Conservation (phyloP, 2,888 invertebrate species). For the Spodoptera picta region DNA sequence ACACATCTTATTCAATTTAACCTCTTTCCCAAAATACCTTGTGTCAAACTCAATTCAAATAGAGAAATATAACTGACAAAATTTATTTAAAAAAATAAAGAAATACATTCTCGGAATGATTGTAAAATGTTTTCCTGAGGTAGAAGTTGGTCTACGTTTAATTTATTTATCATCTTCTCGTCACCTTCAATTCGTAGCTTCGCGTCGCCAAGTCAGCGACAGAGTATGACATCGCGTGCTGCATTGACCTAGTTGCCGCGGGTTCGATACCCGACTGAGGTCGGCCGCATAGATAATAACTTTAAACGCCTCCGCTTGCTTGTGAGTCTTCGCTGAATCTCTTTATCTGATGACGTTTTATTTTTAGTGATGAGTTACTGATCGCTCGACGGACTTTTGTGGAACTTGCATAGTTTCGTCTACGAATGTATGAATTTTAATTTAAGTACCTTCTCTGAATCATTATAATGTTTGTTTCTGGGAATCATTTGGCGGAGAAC, state of each 20-base stretch:
- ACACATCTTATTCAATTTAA: neutral
- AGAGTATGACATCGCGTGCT: slow-evolving; percentile 75
- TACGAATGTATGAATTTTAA: slow-evolving; percentile 25
- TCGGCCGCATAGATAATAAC: slow-evolving; percentile 79
- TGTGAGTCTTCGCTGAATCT: slow-evolving; percentile 70
- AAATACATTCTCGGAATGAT: slow-evolving; percentile 19
- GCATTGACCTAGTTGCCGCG: slow-evolving; percentile 83
- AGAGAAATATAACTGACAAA: slow-evolving; percentile 22
- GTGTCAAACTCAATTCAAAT: neutral
- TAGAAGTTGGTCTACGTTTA: slow-evolving; percentile 23
- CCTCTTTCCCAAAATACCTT: slow-evolving; percentile 13
- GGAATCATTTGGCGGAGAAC: neutral
- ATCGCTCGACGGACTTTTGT: slow-evolving; percentile 24
- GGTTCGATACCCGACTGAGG: slow-evolving; percentile 85
- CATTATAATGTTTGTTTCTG: neutral
- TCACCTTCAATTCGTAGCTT: slow-evolving; percentile 64
- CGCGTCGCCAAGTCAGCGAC: slow-evolving; percentile 62
- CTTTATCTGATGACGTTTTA: slow-evolving; percentile 63
- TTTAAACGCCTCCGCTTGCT: slow-evolving; percentile 70
- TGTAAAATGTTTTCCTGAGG: slow-evolving; percentile 12
- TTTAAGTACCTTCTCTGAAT: slow-evolving; percentile 6
- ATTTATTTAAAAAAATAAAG: neutral
- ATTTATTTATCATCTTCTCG: slow-evolving; percentile 52
- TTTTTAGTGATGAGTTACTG: slow-evolving; percentile 46
- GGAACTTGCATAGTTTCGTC: slow-evolving; percentile 16